Base-by-base conservation (phyloP, 2,888 invertebrate genomes). In the Aphidoletes aphidimyza region DNA sequence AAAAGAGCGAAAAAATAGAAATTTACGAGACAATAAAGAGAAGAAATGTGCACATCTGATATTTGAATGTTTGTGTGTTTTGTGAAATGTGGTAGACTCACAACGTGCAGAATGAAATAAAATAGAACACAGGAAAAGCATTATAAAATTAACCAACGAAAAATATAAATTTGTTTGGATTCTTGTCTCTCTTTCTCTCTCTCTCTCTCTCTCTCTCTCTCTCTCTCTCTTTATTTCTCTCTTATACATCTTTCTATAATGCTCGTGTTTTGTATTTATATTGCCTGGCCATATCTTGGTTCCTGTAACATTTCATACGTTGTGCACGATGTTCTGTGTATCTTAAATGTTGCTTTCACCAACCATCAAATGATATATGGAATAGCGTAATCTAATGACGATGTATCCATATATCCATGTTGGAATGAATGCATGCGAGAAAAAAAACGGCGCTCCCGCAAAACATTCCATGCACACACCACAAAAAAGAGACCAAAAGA, bases 61-160 rank as follows among this genome's bases (percentile, higher is more conserved):
- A 37, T 81, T 81, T 37, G n/a, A 37, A 54, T 54, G 54, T 54
- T 22, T 22, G 8, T 14, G 8, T 54, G 54, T 54, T 5, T 22
- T 42, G 11, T 11, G 42, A 42, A 42, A 6, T 42, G 42, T 54
- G 54, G 14, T 19, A 54, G 54, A 69, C 34, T 11, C 0, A 17
- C 0, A 30, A 30, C 69, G 34, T n/a, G n/a, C 69, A 69, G 54
- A 69, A 54, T 54, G 54, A 69, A 69, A 69, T 69, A 81, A 81
- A 81, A 81, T 81, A 81, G 37, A 81, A 81, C 81, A 81, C 37
- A 81, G 37, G 81, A 81, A 81, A 36, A 81, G 81, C 81, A 81
- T 81, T 81, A 81, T 81, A 37, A 81, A 81, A 81, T 81, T 37
- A 81, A 81, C 81, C 81, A 81, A 81, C 81, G 81, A 81, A 81